phyloP scores from a whole-genome alignment of 2,888 invertebrate species.

The Agrochola litura region DNA sequence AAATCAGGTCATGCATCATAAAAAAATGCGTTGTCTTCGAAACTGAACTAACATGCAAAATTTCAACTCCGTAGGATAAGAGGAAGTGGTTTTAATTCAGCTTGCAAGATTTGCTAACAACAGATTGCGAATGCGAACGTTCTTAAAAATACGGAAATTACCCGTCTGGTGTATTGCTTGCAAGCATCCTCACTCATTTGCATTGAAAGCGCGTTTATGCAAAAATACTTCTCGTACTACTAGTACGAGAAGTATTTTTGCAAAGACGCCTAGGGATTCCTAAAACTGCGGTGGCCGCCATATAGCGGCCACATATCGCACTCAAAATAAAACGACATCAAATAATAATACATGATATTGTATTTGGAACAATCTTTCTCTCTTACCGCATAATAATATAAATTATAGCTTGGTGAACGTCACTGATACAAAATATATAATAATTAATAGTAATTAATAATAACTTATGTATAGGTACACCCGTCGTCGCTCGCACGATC shows the following conservation, averaged over 20 bases:
- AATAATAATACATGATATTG: conserved; percentile 84
- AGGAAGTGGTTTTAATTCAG: too few species aligned
- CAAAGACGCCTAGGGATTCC: neutral
- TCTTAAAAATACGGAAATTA: too few species aligned
- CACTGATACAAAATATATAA: conserved; percentile 88
- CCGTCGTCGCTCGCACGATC: conserved; percentile 69
- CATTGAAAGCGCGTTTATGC: neutral
- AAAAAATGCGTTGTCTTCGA: too few species aligned
- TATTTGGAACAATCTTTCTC: conserved; percentile 86
- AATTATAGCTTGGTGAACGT: conserved; percentile 85
- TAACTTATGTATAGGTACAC: conserved; percentile 82
- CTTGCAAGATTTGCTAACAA: too few species aligned
- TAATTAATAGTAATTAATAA: conserved; percentile 75
- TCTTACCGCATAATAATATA: conserved; percentile 85
- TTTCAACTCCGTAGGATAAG: too few species aligned
- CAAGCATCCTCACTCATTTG: neutral
- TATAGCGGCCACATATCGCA: neutral
- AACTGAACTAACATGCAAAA: too few species aligned
- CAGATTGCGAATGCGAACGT: too few species aligned
- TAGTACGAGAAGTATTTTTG: too few species aligned
- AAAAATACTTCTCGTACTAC: neutral
- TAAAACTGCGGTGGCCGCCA: neutral
- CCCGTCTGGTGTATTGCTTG: neutral
- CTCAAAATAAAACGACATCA: conserved; percentile 52
- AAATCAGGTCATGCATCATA: too few species aligned